Percentiles rank a stretch among this genome's conserved stretches.
Evolutionary conservation across 2,797 vertebrate species (phyloP).

Genomic region (Aeoliscus strigatus): DNA sequence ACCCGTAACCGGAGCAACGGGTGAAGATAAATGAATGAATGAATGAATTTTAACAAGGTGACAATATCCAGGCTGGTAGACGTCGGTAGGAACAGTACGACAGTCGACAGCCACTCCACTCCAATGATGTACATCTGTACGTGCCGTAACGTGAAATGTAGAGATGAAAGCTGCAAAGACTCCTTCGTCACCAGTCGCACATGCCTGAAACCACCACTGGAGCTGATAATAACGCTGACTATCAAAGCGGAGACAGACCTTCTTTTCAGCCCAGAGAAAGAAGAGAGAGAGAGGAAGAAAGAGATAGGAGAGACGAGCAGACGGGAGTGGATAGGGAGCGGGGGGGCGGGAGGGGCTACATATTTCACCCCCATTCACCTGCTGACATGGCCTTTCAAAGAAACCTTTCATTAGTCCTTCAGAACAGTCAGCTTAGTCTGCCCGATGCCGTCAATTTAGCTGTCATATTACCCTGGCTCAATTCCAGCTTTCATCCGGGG

Average conservation of each 20-base stretch:
- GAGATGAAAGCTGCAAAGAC: too few relatives aligned
- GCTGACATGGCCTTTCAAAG: conserved; percentile 68
- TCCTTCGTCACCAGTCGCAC: too few relatives aligned
- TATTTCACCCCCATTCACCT: conserved; percentile 67
- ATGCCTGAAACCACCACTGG: too few relatives aligned
- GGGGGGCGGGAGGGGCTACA: conserved; percentile 28
- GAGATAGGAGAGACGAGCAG: conserved; percentile 34
- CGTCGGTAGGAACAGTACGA: too few relatives aligned
- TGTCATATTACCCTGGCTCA: conserved; percentile 60
- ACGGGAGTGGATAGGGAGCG: conserved; percentile 1
- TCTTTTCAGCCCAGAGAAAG: conserved; percentile 41
- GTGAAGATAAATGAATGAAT: too few relatives aligned
- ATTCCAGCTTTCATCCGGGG: conserved; percentile 62
- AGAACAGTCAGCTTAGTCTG: conserved; percentile 55
- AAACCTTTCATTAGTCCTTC: conserved; percentile 68
- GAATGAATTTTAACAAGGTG: too few relatives aligned
- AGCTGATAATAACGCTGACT: conserved; percentile 36
- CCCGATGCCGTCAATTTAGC: conserved; percentile 57
- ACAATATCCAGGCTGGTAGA: too few relatives aligned
- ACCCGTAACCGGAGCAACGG: too few relatives aligned
- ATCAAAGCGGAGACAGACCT: conserved; percentile 32
- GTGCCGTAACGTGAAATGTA: too few relatives aligned
- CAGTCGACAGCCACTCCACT: too few relatives aligned
- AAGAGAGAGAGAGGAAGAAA: conserved; percentile 17
- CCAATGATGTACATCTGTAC: too few relatives aligned